Evolutionary conservation across 2,888 invertebrate species (phyloP), one percentile per base, ranked within the genome.

Genomic region (Lepas anatifera): DNA sequence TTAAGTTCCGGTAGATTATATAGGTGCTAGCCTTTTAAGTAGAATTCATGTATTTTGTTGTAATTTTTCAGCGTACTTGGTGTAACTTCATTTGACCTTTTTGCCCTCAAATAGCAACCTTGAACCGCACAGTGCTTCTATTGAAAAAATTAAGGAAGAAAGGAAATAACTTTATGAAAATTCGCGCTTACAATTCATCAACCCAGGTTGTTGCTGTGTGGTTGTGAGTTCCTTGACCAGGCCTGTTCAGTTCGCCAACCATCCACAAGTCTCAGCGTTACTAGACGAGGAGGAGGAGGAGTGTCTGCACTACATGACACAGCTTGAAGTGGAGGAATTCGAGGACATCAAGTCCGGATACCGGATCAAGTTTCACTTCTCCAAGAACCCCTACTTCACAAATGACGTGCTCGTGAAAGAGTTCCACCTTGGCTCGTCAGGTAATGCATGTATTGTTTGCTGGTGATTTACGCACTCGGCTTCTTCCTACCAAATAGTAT

Each of bases 341-440:
- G 92, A 92, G 76, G 91, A 93, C 78, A 90, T 91, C 73, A 90
- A 90, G 80, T 89, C 89, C 35, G 92, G 92, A 6, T 93, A 89
- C 81, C 78, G 80, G 76, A 87, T 90, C 76, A 86, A 87, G 78
- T 88, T 90, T 78, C 83, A 85, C 76, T 92, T 92, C 77, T 87
- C 88, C 75, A 86, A 87, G 75, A 92, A 92, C 81, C 89, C 89
- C 32, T 92, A 87, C 79, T 92, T 93, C 80, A 88, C 88, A 76
- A 92, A 92, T 80, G 84, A 86, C 72, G 84, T 87, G 69, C 84
- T 92, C 72, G 86, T 87, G 70, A 92, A 92, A 82, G 90, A 91
- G 80, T 90, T 89, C 78, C 87, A 87, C 76, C 79, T 88, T 74
- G 86, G 85, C 74, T 84, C 85, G 74, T 83, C 82, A 74, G 83